A percentile compares a stretch with the other conserved stretches of the same genome.
These are phyloP conservation scores for Carassius carassius DNA, from an alignment of 2,113 vertebrate genomes.

Conservation along the genomic window DNA sequence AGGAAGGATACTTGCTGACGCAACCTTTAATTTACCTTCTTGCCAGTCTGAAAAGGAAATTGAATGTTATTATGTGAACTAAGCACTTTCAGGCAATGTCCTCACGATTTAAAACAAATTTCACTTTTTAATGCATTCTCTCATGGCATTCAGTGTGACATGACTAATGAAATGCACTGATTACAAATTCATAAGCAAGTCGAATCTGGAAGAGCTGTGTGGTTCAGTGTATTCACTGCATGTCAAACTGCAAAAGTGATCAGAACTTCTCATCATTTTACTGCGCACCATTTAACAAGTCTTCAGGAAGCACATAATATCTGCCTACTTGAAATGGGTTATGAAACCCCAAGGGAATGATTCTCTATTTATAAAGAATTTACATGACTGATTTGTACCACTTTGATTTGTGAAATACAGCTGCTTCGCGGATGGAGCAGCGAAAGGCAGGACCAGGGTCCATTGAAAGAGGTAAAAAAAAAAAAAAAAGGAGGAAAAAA, in stretches of 20 bases:
- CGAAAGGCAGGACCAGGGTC: slow-evolving; percentile 73
- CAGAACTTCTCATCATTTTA: not conserved
- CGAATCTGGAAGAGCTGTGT: not conserved
- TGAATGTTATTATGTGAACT: not conserved
- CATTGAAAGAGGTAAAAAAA: slow-evolving; percentile 75
- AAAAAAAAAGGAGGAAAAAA: slow-evolving; percentile 50
- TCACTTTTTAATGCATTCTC: not conserved
- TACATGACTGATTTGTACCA: slow-evolving; percentile 52
- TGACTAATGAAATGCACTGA: not conserved
- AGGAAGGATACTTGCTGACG: slow-evolving; percentile 8
- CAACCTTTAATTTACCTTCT: not conserved
- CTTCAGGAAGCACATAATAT: not conserved
- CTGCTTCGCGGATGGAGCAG: slow-evolving; percentile 67
- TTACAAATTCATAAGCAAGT: not conserved
- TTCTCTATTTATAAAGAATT: slow-evolving; percentile 10
- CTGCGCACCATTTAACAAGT: not conserved
- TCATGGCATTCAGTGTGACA: not conserved
- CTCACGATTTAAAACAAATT: not conserved
- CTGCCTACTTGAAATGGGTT: slow-evolving; percentile 16
- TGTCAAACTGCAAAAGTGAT: not conserved
- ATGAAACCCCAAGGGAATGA: not conserved
- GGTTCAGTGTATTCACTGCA: not conserved
- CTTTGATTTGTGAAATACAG: slow-evolving; percentile 62
- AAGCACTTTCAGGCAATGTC: not conserved
- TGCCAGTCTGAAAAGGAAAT: not conserved